A percentile compares a stretch with the other conserved stretches of the same genome.
phyloP scores from a whole-genome alignment of 2,888 invertebrate species.

The Erannis defoliaria region DNA sequence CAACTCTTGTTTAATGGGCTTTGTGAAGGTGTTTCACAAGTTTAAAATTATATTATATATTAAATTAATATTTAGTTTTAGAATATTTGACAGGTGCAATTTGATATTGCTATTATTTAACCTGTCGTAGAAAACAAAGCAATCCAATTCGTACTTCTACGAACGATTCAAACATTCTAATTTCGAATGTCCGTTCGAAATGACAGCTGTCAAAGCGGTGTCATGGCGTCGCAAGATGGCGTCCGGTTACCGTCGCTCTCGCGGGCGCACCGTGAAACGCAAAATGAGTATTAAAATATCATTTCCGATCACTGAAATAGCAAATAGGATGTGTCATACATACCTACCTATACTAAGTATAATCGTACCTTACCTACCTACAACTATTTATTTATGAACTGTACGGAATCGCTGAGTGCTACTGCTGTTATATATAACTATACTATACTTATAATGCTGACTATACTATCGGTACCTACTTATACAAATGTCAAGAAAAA shows the following conservation, averaged over 20 bases:
- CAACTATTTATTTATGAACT: no score
- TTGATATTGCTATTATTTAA: slow-evolving; percentile 26
- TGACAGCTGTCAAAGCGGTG: slow-evolving; percentile 85
- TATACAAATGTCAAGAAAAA: no score
- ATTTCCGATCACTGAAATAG: slow-evolving; percentile 78
- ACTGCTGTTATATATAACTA: no score
- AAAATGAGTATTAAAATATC: slow-evolving; percentile 74
- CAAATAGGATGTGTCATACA: slow-evolving; percentile 49
- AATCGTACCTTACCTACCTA: no score
- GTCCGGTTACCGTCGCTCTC: slow-evolving; percentile 83
- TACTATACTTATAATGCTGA: no score
- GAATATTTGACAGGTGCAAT: slow-evolving; percentile 15
- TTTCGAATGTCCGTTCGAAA: slow-evolving; percentile 77
- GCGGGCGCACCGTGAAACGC: slow-evolving; percentile 70
- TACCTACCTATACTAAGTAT: no score
- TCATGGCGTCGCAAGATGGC: slow-evolving; percentile 78
- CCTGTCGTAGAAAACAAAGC: slow-evolving; percentile 35
- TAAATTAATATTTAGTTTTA: background rate
- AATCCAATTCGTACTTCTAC: slow-evolving; percentile 49
- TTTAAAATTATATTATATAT: no score
- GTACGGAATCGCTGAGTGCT: no score
- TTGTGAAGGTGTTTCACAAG: no score
- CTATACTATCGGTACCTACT: no score
- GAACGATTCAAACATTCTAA: slow-evolving; percentile 76
- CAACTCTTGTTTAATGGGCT: no score